A percentile compares a stretch with the other conserved stretches of the same genome.
phyloP scores from a whole-genome alignment of 1,140 invertebrate genomes.

The Archivesica marissinica region DNA sequence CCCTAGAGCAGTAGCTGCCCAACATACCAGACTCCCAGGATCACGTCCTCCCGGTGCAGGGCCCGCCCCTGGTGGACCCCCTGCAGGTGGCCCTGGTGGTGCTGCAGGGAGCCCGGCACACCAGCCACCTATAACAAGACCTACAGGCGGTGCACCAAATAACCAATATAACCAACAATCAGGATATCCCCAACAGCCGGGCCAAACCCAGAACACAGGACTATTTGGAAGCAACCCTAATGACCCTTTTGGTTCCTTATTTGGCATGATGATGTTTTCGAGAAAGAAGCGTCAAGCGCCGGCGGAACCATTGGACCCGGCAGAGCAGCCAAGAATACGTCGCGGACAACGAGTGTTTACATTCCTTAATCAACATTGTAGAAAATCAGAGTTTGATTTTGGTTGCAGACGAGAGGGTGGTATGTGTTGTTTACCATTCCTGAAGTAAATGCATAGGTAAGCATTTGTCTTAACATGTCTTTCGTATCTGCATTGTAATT shows the following conservation, averaged over 20 bases:
- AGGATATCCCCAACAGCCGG: neutral
- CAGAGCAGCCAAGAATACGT: slow-evolving; percentile 24
- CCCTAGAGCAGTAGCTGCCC: neutral
- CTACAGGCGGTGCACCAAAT: neutral
- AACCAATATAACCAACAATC: neutral
- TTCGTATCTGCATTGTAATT: no score
- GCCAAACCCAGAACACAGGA: neutral
- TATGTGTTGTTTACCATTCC: slow-evolving; percentile 53
- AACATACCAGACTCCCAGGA: slow-evolving; percentile 44
- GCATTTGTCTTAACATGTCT: no score
- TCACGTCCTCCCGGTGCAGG: neutral
- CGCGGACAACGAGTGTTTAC: slow-evolving; percentile 9
- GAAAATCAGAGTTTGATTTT: slow-evolving; percentile 58
- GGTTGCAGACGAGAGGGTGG: slow-evolving; percentile 35
- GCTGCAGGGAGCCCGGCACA: neutral
- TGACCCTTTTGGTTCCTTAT: slow-evolving; percentile 25
- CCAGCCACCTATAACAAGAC: no score
- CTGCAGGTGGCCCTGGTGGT: neutral
- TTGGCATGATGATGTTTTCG: slow-evolving; percentile 34
- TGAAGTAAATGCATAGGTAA: neutral
- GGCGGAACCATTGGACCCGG: slow-evolving; percentile 5
- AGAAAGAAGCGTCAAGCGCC: slow-evolving; percentile 54
- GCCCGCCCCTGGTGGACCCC: neutral
- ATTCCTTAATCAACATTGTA: slow-evolving; percentile 48
- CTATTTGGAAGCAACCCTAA: neutral